A percentile compares a stretch with the other conserved stretches of the same genome.
Evolutionary conservation across 1,140 invertebrate species (phyloP).

Genomic region (Bathynomus jamesi): DNA sequence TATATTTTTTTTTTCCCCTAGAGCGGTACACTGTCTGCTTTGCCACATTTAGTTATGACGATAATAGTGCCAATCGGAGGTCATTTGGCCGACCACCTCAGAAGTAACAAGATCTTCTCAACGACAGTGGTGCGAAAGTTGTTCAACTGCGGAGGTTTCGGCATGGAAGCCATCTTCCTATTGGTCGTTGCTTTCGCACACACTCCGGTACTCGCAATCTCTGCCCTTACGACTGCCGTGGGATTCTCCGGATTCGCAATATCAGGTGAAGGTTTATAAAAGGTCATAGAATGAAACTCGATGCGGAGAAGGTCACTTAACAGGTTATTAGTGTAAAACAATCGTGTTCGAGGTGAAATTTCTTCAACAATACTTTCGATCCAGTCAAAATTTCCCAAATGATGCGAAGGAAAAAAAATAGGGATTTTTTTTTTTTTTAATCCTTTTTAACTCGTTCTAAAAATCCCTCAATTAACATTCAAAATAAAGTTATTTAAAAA

Average conservation of each 20-base stretch:
- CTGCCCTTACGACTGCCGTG: conserved; percentile 86
- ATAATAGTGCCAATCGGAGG: conserved; percentile 93
- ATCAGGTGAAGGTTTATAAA: conserved; percentile 73
- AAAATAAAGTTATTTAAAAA: too few species aligned
- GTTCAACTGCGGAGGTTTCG: conserved; percentile 93
- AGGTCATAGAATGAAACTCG: too few species aligned
- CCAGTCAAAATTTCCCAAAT: too few species aligned
- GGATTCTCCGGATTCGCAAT: conserved; percentile 99
- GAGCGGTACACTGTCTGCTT: conserved; percentile 87
- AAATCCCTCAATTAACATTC: too few species aligned
- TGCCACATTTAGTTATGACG: conserved; percentile 97
- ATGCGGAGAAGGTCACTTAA: too few species aligned
- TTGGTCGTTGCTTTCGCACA: conserved; percentile 85
- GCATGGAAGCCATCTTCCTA: conserved; percentile 95
- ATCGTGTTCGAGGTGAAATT: too few species aligned
- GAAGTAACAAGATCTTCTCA: conserved; percentile 78
- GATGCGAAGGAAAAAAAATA: too few species aligned
- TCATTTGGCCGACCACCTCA: conserved; percentile 85
- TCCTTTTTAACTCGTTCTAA: too few species aligned
- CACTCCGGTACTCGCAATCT: conserved; percentile 66
- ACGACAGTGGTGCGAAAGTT: conserved; percentile 96
- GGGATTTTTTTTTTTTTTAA: too few species aligned
- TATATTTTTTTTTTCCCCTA: too few species aligned
- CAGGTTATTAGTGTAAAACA: too few species aligned
- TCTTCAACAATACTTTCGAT: too few species aligned